These are phyloP conservation scores for Torymus aiolomorphi DNA, from an alignment of 2,888 invertebrate species.

Conservation along the genomic window DNA sequence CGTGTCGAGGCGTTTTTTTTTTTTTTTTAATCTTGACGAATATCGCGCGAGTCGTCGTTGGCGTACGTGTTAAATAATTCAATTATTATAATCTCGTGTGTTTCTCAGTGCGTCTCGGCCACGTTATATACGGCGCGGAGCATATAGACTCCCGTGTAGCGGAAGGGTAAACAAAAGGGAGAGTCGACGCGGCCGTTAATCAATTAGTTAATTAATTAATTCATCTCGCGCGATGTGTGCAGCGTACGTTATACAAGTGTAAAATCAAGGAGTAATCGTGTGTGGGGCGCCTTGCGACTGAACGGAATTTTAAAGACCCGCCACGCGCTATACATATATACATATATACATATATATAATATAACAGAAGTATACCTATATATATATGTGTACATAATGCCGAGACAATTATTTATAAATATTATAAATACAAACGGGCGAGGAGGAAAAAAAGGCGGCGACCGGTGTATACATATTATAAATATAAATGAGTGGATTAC, in stretches of 20 bases:
- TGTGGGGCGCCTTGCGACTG: slow-evolving; percentile 45
- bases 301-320: slow-evolving; percentile 42
- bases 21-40: background rate
- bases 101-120: slow-evolving; percentile 1
- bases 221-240: too few relatives aligned
- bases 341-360: slow-evolving; percentile 9
- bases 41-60: background rate
- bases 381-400: slow-evolving; percentile 32
- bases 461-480: slow-evolving; percentile 22
- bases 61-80: too few relatives aligned
- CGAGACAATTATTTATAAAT: slow-evolving; percentile 35
- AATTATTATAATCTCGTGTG: slow-evolving; percentile 2
- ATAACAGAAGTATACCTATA: background rate
- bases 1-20: background rate
- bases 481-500: slow-evolving; percentile 2
- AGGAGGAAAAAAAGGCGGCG: background rate
- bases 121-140: background rate
- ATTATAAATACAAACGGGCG: background rate
- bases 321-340: slow-evolving; percentile 13
- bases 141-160: too few relatives aligned
- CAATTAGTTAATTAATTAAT: too few relatives aligned
- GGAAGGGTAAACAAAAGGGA: background rate
- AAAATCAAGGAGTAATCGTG: slow-evolving; percentile 39
- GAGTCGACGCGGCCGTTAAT: too few relatives aligned
- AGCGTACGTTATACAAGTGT: too few relatives aligned